Evolutionary conservation across 2,113 vertebrate genomes (phyloP).

Genomic region (Perognathus longimembris): DNA sequence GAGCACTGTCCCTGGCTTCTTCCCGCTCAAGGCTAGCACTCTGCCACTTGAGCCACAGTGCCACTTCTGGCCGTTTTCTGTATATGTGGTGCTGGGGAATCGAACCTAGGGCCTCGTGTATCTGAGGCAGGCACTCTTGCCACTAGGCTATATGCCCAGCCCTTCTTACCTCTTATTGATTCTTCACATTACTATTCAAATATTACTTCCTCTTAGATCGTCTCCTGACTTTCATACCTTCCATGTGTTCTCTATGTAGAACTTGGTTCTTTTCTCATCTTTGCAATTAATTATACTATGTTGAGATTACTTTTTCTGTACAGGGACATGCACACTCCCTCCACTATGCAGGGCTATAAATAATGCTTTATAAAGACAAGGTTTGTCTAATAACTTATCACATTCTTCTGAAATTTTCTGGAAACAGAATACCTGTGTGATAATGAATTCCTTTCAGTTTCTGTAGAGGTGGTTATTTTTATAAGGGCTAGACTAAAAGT

Average conservation of each 20-base stretch:
- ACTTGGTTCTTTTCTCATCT: not conserved
- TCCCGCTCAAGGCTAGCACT: too few relatives aligned
- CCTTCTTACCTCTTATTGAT: not conserved
- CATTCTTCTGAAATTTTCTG: slow-evolving; percentile 13
- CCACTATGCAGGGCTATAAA: not conserved
- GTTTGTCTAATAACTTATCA: not conserved
- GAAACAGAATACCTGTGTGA: not conserved
- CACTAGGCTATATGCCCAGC: too few relatives aligned
- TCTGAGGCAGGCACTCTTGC: too few relatives aligned
- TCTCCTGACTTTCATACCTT: not conserved
- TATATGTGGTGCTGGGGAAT: too few relatives aligned
- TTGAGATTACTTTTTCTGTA: not conserved
- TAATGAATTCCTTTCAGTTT: slow-evolving; percentile 7
- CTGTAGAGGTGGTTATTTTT: not conserved
- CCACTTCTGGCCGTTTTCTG: too few relatives aligned
- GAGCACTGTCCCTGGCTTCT: too few relatives aligned
- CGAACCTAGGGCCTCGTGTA: too few relatives aligned
- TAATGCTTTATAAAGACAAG: slow-evolving; percentile 26
- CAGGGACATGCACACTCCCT: too few relatives aligned
- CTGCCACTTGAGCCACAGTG: too few relatives aligned
- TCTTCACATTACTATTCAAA: not conserved
- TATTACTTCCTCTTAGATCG: not conserved
- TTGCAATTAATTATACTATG: not conserved
- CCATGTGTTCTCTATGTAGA: not conserved
- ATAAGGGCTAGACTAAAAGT: not conserved